A percentile compares a stretch with the other conserved stretches of the same genome.
Evolutionary conservation across 2,797 vertebrate genomes (phyloP).

Genomic region (Leptoclinus maculatus): DNA sequence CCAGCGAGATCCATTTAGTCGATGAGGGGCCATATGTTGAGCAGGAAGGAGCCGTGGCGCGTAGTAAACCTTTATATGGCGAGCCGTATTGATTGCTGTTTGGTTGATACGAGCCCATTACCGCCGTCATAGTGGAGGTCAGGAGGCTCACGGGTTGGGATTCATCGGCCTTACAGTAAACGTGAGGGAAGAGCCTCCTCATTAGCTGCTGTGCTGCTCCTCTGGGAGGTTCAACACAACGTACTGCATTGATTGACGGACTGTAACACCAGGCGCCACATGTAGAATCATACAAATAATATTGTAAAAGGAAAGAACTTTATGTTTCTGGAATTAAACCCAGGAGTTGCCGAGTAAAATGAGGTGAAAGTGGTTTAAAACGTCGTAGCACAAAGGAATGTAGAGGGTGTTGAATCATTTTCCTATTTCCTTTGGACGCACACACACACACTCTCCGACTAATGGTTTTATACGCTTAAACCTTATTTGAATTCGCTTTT

Average conservation of each 20-base stretch:
- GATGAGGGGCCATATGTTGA: slow-evolving; percentile 55
- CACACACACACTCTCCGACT: too few relatives aligned
- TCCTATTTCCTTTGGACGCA: slow-evolving; percentile 10
- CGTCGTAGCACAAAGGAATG: slow-evolving; percentile 1
- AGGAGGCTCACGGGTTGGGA: slow-evolving; percentile 43
- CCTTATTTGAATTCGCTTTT: background rate
- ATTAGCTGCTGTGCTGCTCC: background rate
- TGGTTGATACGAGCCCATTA: slow-evolving; percentile 56
- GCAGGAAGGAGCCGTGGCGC: slow-evolving; percentile 35
- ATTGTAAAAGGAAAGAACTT: background rate
- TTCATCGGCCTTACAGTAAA: slow-evolving; percentile 22
- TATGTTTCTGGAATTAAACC: background rate
- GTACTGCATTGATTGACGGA: background rate
- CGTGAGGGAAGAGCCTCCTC: slow-evolving; percentile 14
- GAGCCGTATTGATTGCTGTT: slow-evolving; percentile 62
- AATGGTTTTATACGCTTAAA: background rate
- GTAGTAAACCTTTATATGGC: slow-evolving; percentile 54
- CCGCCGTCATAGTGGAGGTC: slow-evolving; percentile 27
- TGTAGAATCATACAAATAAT: background rate
- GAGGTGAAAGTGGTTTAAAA: background rate
- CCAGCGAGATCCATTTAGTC: slow-evolving; percentile 58
- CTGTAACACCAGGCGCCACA: background rate
- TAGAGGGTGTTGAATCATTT: background rate
- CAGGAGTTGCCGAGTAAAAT: background rate
- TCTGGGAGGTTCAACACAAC: slow-evolving; percentile 14